Percentiles rank a stretch among this genome's conserved stretches.
Conservation (phyloP, 2,888 invertebrate genomes). For the Tetropium fuscum region DNA sequence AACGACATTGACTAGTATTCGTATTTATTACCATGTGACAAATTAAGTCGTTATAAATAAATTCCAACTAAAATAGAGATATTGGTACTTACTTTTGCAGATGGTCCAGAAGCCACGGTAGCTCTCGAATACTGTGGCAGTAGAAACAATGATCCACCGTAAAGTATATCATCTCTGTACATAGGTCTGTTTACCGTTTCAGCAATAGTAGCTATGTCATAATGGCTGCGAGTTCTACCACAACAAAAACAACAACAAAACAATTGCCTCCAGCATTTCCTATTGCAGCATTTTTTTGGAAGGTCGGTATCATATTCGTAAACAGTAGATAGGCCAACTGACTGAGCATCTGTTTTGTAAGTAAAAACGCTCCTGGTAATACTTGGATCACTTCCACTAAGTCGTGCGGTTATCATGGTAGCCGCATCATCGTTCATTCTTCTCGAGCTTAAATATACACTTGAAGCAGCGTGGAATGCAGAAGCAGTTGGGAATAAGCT, state of each 20-base stretch:
- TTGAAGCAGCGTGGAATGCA: slow-evolving; percentile 20
- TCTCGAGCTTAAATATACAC: not conserved
- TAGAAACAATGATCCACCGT: slow-evolving; percentile 61
- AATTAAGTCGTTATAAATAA: too few species aligned
- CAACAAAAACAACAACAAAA: slow-evolving; percentile 37
- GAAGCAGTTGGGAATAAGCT: slow-evolving; percentile 43
- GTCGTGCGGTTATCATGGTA: slow-evolving; percentile 5
- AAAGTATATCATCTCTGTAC: slow-evolving; percentile 80
- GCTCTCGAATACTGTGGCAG: slow-evolving; percentile 38
- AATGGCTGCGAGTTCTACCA: too few species aligned
- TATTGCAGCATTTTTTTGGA: not conserved
- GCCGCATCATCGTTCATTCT: slow-evolving; percentile 10
- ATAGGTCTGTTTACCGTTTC: slow-evolving; percentile 66
- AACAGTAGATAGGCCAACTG: slow-evolving; percentile 36
- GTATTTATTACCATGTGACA: too few species aligned
- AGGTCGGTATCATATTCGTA: slow-evolving; percentile 38
- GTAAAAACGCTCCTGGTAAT: slow-evolving; percentile 8
- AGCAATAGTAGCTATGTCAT: not conserved
- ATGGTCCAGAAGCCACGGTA: slow-evolving; percentile 2
- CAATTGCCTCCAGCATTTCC: slow-evolving; percentile 16
- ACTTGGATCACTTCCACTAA: slow-evolving; percentile 15
- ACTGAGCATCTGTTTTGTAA: slow-evolving; percentile 1
- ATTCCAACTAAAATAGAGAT: too few species aligned
- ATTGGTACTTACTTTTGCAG: slow-evolving; percentile 27
- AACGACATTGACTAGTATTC: too few species aligned